Percentiles rank a stretch among this genome's conserved stretches.
Evolutionary conservation across 2,888 invertebrate species (phyloP).

Genomic region (Melanophora roralis): DNA sequence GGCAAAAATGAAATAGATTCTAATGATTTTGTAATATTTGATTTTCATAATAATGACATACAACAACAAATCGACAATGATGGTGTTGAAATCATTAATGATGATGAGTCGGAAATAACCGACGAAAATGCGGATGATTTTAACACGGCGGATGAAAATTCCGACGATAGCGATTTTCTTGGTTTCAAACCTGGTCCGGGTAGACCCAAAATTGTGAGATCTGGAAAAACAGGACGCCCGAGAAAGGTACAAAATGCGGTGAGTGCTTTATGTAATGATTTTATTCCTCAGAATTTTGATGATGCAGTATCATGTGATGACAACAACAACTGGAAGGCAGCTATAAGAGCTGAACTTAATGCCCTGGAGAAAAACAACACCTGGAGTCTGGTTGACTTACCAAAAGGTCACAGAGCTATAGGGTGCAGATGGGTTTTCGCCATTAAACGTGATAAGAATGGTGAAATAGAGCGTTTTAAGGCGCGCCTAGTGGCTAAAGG

Average conservation of each 20-base stretch:
- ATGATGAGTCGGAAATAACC: background rate
- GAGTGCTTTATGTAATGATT: slow-evolving; percentile 14
- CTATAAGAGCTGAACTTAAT: slow-evolving; percentile 55
- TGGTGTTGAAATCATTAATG: background rate
- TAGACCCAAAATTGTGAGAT: slow-evolving; percentile 29
- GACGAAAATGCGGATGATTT: background rate
- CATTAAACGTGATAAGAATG: slow-evolving; percentile 43
- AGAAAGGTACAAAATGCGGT: slow-evolving; percentile 49
- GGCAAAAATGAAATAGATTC: background rate
- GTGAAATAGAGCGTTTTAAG: slow-evolving; percentile 56
- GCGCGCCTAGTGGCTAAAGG: slow-evolving; percentile 54
- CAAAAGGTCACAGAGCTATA: slow-evolving; percentile 45
- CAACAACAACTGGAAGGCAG: slow-evolving; percentile 47
- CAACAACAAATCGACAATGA: background rate
- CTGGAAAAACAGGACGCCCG: slow-evolving; percentile 41
- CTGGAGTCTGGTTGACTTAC: slow-evolving; percentile 54
- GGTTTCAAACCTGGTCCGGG: slow-evolving; percentile 6
- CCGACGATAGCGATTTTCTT: slow-evolving; percentile 6
- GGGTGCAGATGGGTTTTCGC: slow-evolving; percentile 58
- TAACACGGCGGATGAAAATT: slow-evolving; percentile 8
- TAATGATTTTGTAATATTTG: slow-evolving; percentile 5
- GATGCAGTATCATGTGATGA: slow-evolving; percentile 47
- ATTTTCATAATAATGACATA: background rate
- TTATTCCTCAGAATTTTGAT: slow-evolving; percentile 40
- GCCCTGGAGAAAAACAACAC: slow-evolving; percentile 55